Evolutionary conservation across 2,797 vertebrate species (phyloP).

Genomic region (Onychomys arenicola): DNA sequence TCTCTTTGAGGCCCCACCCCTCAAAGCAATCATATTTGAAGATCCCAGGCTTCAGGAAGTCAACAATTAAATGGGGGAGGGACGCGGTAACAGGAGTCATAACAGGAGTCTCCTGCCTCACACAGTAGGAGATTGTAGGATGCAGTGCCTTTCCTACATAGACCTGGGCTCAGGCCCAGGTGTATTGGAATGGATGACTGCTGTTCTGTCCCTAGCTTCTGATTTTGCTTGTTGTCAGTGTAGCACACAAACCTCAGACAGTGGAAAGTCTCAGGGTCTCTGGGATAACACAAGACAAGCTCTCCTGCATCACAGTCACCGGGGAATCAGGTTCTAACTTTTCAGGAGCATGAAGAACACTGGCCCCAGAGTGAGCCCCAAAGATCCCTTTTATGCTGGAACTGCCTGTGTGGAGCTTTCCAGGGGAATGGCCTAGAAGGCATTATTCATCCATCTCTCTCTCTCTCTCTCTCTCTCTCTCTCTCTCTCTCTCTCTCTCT

Average conservation of each 20-base stretch:
- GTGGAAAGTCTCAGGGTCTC: slow-evolving; percentile 30
- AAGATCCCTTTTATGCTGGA: slow-evolving; percentile 58
- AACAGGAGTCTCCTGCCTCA: neutral
- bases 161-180: neutral
- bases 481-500: neutral
- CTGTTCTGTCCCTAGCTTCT: fast-evolving
- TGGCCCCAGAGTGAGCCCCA: neutral
- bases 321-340: slow-evolving; percentile 10
- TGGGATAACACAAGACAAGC: slow-evolving; percentile 27
- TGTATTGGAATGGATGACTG: fast-evolving
- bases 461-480: neutral
- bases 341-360: slow-evolving; percentile 21
- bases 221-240: too few species aligned
- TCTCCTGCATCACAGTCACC: slow-evolving; percentile 14
- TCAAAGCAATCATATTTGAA: neutral
- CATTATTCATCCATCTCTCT: neutral
- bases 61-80: fast-evolving
- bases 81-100: neutral
- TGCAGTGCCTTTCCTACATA: fast-evolving
- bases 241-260: neutral
- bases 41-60: neutral
- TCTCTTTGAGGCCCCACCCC: neutral
- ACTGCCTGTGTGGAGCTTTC: neutral
- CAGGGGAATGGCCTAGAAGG: neutral
- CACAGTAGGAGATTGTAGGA: fast-evolving